Conservation (phyloP, 2,888 invertebrate species). For the Noctua comes region DNA sequence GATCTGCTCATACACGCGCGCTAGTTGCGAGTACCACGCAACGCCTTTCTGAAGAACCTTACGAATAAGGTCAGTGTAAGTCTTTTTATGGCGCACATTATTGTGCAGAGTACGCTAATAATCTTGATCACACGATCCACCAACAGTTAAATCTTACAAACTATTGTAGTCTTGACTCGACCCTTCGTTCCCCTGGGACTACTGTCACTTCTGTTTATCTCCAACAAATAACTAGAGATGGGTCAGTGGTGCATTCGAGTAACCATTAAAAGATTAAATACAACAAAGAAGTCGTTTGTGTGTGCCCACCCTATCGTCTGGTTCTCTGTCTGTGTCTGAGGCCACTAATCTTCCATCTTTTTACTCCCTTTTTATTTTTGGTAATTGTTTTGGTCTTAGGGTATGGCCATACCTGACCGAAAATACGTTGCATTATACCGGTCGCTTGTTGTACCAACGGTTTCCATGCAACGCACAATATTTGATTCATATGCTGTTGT, state of each 20-base stretch:
- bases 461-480: background rate
- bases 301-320: conserved; percentile 42
- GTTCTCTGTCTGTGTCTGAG: conserved; percentile 28
- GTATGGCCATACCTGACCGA: conserved; percentile 4
- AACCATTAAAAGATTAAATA: conserved; percentile 19
- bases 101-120: background rate
- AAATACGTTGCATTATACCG: background rate
- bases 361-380: conserved; percentile 55
- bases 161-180: conserved; percentile 10
- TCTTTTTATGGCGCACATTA: background rate
- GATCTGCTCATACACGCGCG: background rate
- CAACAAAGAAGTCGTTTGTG: conserved; percentile 45
- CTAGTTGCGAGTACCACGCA: background rate
- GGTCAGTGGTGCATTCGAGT: conserved; percentile 44
- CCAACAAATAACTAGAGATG: conserved; percentile 37
- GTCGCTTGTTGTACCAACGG: background rate
- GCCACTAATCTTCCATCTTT: conserved; percentile 53
- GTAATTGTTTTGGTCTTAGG: conserved; percentile 55
- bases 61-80: background rate
- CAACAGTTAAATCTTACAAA: background rate
- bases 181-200: conserved; percentile 18
- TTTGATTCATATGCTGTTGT: background rate
- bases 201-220: conserved; percentile 21
- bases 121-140: background rate
- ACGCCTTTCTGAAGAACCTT: background rate